Base-by-base conservation (phyloP, 2,797 vertebrate genomes). In the Calcarius lapponicus region DNA sequence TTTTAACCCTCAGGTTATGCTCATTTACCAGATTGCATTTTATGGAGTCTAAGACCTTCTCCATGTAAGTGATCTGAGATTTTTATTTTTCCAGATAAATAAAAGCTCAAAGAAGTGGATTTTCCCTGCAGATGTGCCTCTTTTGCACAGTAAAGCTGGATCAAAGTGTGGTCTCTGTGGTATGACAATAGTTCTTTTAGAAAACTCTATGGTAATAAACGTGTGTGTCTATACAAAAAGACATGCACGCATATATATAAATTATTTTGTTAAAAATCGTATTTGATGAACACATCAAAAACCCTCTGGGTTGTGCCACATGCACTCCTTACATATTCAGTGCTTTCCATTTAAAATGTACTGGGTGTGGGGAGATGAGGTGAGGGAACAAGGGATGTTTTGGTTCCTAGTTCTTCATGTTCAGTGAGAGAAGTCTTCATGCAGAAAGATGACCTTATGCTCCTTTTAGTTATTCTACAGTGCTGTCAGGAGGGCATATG, bases 161-260 rank as follows among this genome's bases (percentile, higher is more conserved):
- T 51, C 11, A n/a, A 70, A 75, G 8, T 47, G 14, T 32, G 14
- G 7, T 84, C 26, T 51, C 25, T 69, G 1, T 58, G 32, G 18
- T 48, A 34, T 16, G 31, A 43, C 22, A 67, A 17, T 14, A 26
- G 3, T 15, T 42, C 11, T 36, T 88, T 64, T 50, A 42, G 57
- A 78, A 73, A 73, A 67, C 17, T 17, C 5, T n/a, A 8, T 9
- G 19, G 8, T 48, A 18, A 29, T 48, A 25, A 87, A 29, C n/a
- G 0, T 22, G 5, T 54, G 7, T 75, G 9, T 61, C 9, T 34
- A 14, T 17, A 17, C 6, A 43, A 42, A 43, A 13, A 9, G 4
- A 17, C 14, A 21, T 5, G 22, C 4, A 28, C 0, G 0, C 5
- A 38, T 36, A 32, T 24, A 54, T 36, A 38, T 0, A 65, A 64